Evolutionary conservation across 2,888 invertebrate species (phyloP).

Genomic region (Ichneumon xanthorius): DNA sequence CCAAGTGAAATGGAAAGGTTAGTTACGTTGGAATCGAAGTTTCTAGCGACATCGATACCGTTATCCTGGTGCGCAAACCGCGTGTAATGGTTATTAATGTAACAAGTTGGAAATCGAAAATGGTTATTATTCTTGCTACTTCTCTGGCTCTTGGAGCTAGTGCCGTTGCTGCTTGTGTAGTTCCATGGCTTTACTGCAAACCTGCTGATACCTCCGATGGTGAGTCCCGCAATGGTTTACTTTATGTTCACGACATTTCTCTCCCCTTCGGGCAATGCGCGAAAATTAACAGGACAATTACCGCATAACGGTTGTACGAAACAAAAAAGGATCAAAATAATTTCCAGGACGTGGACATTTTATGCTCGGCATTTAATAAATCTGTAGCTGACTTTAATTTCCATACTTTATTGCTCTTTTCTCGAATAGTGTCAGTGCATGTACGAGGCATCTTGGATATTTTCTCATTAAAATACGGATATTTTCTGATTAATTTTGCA

Average conservation of each 20-base stretch:
- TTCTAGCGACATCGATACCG: background rate
- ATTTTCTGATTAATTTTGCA: background rate
- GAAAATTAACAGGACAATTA: no score
- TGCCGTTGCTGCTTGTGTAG: slow-evolving; percentile 64
- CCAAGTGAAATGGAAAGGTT: slow-evolving; percentile 10
- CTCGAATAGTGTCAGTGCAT: no score
- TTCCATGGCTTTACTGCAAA: slow-evolving; percentile 65
- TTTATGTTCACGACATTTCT: background rate
- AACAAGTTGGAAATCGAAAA: slow-evolving; percentile 45
- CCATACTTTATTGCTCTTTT: no score
- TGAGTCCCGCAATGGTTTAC: slow-evolving; percentile 24
- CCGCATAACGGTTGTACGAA: no score
- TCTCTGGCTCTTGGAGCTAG: slow-evolving; percentile 58
- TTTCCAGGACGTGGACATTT: no score
- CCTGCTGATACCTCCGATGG: slow-evolving; percentile 40
- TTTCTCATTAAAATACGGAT: no score
- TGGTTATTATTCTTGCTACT: slow-evolving; percentile 59
- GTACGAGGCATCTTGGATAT: no score
- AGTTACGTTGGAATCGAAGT: background rate
- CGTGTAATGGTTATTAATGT: slow-evolving; percentile 22
- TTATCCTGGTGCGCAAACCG: background rate
- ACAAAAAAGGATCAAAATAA: no score
- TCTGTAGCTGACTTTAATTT: no score
- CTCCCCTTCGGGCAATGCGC: no score
- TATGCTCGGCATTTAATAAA: no score